These are phyloP conservation scores for Archocentrus centrarchus DNA, from an alignment of 2,113 vertebrate genomes.

Conservation along the genomic window DNA sequence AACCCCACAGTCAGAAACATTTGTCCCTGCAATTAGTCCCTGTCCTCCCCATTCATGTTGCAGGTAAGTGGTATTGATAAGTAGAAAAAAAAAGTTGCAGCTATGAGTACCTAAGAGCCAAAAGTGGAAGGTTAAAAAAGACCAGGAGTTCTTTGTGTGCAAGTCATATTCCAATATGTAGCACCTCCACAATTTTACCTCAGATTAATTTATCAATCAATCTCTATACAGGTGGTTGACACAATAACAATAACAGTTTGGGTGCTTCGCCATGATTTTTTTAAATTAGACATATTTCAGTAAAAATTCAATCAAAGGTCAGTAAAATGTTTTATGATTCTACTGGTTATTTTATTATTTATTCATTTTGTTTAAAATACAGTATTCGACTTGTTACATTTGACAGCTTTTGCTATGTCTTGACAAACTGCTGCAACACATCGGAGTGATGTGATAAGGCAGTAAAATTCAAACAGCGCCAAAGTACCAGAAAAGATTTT, in stretches of 20 bases:
- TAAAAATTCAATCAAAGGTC: background rate
- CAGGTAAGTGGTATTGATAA: slow-evolving; percentile 60
- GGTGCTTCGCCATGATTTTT: background rate
- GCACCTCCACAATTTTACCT: background rate
- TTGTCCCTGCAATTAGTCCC: slow-evolving; percentile 88
- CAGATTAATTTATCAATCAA: slow-evolving; percentile 11
- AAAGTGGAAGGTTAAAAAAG: background rate
- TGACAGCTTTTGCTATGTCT: background rate
- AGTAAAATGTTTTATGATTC: background rate
- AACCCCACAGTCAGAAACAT: slow-evolving; percentile 86
- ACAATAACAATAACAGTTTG: background rate
- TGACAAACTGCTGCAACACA: background rate
- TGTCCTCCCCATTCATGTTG: slow-evolving; percentile 80
- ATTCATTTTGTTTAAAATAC: background rate
- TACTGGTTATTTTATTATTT: background rate
- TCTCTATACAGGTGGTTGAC: background rate
- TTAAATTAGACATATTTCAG: background rate
- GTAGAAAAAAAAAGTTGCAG: slow-evolving; percentile 22
- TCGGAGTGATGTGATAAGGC: background rate
- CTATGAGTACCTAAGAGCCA: background rate
- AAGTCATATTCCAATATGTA: slow-evolving; percentile 23
- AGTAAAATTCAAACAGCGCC: background rate
- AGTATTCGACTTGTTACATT: background rate
- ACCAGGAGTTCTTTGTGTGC: background rate
- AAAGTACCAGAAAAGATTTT: background rate